These are phyloP conservation scores for Zoanthus solanderi DNA, from an alignment of 92 coral and sea anemone genomes.

Conservation along the genomic window DNA sequence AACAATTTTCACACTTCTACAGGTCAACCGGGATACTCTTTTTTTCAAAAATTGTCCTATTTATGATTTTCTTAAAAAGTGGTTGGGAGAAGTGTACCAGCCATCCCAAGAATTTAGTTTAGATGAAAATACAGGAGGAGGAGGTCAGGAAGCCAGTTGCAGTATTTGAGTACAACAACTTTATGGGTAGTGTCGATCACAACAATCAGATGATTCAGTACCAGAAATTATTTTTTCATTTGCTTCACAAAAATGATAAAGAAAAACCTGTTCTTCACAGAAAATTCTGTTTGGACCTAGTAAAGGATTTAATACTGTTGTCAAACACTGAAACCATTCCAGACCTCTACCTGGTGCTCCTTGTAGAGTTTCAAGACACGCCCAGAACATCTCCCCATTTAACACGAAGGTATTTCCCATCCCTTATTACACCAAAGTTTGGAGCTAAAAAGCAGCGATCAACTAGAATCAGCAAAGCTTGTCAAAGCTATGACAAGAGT, in stretches of 20 bases:
- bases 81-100: no score
- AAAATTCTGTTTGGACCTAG: slow-evolving; percentile 19
- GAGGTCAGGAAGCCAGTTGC: not conserved
- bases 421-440: slow-evolving; percentile 38
- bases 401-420: slow-evolving; percentile 43
- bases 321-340: not conserved
- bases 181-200: not conserved
- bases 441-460: slow-evolving; percentile 47
- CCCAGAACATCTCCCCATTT: slow-evolving; percentile 23
- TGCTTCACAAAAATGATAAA: slow-evolving; percentile 19
- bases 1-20: no score
- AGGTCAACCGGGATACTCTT: no score
- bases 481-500: slow-evolving; percentile 26
- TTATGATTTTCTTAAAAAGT: no score
- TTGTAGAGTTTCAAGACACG: slow-evolving; percentile 34
- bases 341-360: slow-evolving; percentile 45
- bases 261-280: slow-evolving; percentile 13
- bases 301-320: slow-evolving; percentile 6
- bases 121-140: no score
- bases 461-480: slow-evolving; percentile 47
- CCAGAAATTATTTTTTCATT: slow-evolving; percentile 12
- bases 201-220: slow-evolving; percentile 14
- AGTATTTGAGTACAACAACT: not conserved
- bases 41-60: no score
- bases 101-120: no score